A percentile compares a stretch with the other conserved stretches of the same genome.
phyloP scores from a whole-genome alignment of 2,888 invertebrate genomes.

The Gymnoscelis rufifasciata region DNA sequence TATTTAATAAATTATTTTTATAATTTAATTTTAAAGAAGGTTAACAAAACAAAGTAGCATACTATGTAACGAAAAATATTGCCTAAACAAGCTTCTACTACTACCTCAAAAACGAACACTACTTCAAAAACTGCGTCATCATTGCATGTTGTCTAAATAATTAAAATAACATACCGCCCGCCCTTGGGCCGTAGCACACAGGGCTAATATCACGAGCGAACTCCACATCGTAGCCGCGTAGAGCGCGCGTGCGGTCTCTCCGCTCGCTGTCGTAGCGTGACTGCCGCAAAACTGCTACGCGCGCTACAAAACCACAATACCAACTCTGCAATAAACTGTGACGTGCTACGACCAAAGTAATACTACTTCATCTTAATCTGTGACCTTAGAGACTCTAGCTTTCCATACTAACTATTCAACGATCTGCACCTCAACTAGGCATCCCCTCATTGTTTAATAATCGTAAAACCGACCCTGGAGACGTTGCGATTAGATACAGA shows the following conservation, averaged over 20 bases:
- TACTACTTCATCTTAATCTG: too few species aligned
- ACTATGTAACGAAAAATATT: not conserved
- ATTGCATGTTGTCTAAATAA: conserved; percentile 18
- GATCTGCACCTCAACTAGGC: not conserved
- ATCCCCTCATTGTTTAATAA: conserved; percentile 4
- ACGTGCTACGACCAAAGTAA: not conserved
- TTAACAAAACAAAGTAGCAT: not conserved
- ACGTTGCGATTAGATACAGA: conserved; percentile 3
- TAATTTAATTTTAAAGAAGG: too few species aligned
- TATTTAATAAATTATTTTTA: too few species aligned
- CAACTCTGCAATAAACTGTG: conserved; percentile 18
- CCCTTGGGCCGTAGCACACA: conserved; percentile 69
- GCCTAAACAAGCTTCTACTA: not conserved
- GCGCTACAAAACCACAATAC: conserved; percentile 11
- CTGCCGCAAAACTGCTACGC: conserved; percentile 57
- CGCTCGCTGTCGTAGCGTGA: conserved; percentile 60
- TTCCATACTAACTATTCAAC: not conserved
- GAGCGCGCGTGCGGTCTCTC: conserved; percentile 52
- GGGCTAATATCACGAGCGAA: conserved; percentile 59
- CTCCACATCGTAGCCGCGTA: conserved; percentile 58
- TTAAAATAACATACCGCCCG: conserved; percentile 55
- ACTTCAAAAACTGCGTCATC: conserved; percentile 7
- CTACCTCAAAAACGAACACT: not conserved
- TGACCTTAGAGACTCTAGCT: too few species aligned
- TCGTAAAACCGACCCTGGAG: conserved; percentile 2